These are phyloP conservation scores for Amazona ochrocephala DNA, from an alignment of 2,797 vertebrate genomes.

Conservation along the genomic window DNA sequence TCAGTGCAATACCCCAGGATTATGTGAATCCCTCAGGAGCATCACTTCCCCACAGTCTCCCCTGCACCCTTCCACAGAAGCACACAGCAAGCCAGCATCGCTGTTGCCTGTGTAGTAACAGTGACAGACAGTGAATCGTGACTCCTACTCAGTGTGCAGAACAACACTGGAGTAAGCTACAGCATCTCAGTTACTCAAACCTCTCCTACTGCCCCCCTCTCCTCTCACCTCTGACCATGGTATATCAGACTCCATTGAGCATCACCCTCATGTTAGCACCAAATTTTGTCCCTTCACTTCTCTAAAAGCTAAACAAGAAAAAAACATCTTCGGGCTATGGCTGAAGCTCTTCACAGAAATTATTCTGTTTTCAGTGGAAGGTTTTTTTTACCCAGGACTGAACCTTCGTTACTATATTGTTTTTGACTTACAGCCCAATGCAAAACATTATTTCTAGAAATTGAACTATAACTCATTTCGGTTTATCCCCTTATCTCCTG, in stretches of 20 bases:
- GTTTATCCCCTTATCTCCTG: neutral
- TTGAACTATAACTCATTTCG: neutral
- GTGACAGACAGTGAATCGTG: accelerated
- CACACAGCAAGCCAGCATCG: neutral
- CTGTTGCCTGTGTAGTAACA: neutral
- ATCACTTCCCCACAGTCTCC: neutral
- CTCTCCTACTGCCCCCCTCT: neutral
- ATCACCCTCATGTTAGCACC: neutral
- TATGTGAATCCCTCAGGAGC: neutral
- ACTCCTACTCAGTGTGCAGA: neutral
- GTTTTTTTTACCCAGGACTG: neutral
- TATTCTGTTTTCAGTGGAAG: neutral
- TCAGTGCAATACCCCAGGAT: neutral
- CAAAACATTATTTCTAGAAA: neutral
- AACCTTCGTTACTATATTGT: neutral
- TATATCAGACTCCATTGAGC: neutral
- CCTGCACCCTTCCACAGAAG: neutral
- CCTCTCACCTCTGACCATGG: neutral
- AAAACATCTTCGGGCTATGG: neutral
- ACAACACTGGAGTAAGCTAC: neutral
- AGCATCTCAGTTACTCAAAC: neutral
- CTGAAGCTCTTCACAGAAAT: neutral
- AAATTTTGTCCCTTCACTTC: neutral
- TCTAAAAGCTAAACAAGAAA: neutral
- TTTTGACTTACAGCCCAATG: neutral